These are phyloP conservation scores for Acanthosepion pharaonis DNA, from an alignment of 2,888 invertebrate genomes.

Conservation along the genomic window DNA sequence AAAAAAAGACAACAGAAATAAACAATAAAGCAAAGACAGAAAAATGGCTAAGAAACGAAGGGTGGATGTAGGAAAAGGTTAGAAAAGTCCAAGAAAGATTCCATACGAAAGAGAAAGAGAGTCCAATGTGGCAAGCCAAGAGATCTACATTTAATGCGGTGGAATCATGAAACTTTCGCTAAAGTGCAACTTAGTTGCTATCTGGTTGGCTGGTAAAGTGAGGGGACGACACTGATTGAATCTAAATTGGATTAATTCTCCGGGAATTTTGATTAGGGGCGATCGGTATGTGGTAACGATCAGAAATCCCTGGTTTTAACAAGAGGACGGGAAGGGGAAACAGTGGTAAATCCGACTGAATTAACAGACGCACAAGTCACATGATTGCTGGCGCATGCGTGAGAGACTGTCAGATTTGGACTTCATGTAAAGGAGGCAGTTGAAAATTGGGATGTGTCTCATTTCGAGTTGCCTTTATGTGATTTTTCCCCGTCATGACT, in stretches of 20 bases:
- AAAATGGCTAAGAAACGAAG: too few relatives aligned
- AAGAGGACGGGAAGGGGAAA: not conserved
- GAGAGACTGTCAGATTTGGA: not conserved
- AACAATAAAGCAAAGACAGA: not conserved
- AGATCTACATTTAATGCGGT: not conserved
- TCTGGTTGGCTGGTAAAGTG: not conserved
- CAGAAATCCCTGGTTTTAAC: not conserved
- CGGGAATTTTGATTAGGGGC: not conserved
- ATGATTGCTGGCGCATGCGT: not conserved
- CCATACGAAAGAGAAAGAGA: too few relatives aligned
- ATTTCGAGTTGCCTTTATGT: not conserved
- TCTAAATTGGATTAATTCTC: conserved; percentile 33
- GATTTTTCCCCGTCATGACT: not conserved
- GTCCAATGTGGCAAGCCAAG: not conserved
- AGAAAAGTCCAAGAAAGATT: too few relatives aligned
- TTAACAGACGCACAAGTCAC: not conserved
- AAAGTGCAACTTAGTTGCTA: not conserved
- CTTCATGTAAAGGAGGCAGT: not conserved
- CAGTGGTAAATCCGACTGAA: not conserved
- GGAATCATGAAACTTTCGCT: not conserved
- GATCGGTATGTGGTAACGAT: not conserved
- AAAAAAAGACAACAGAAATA: too few relatives aligned
- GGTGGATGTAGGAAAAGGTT: too few relatives aligned
- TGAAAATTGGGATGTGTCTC: not conserved
- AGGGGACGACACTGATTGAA: not conserved